Base-by-base conservation (phyloP, 2,113 vertebrate species). In the Mesitornis unicolor region DNA sequence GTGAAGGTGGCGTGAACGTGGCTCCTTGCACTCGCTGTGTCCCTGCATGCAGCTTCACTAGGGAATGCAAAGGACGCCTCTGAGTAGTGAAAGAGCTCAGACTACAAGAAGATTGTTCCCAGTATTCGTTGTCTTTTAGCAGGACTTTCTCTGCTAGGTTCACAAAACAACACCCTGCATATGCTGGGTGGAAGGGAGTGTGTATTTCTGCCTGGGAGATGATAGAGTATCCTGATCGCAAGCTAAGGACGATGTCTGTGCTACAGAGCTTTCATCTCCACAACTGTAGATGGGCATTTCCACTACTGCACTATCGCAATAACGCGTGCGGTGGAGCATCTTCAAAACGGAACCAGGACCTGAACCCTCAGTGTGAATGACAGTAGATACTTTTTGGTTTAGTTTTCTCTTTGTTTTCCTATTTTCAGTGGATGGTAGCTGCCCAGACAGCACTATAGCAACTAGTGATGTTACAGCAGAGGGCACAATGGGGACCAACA, bases 391-490 rank as follows among this genome's bases (percentile, higher is more conserved):
- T 95, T 76, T 63, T 69, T 90, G 57, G 22, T 92, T 57, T 78
- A 76, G 60, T 50, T 93, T 56, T 68, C n/a, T 50, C 91, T 73
- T 71, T 94, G 5, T 88, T 93, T 95, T 74, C 35, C 60, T 94
- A 7, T 36, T 97, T 97, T 87, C 98, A 99, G 99, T 98, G 95
- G 98, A 97, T 87, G 97, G 97, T 53, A 97, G 96, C 45, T 99
- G 99, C 67, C 98, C 98, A 22, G 98, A 99, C 67, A 98, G 97
- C 93, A 97, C 97, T 61, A 91, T 97, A 70, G 87, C 97, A 77
- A 95, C 97, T 89, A 98, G 98, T 81, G 98, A 98, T 69, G 97
- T 98, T 79, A 98, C 98, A 63, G 97, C 97, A 21, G 99, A 99
- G 79, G 98, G 97, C 35, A 96, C 97, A 22, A 87, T 97, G 93